These are phyloP conservation scores for Athalia cordata DNA, from an alignment of 2,888 invertebrate species.

Conservation along the genomic window DNA sequence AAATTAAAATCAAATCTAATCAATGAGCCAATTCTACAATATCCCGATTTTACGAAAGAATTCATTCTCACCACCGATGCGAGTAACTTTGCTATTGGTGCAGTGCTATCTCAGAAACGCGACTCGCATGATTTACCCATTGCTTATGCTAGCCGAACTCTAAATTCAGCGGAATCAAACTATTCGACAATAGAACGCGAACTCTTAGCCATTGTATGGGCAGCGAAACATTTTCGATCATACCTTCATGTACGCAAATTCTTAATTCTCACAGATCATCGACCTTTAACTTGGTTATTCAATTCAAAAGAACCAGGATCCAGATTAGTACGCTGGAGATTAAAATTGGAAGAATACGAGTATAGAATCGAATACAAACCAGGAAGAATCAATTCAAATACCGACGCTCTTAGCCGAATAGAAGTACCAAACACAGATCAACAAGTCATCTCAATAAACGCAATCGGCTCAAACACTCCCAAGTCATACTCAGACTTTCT, in stretches of 20 bases:
- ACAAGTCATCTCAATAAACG: no score
- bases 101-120: slow-evolving; percentile 61
- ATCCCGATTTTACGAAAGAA: slow-evolving; percentile 59
- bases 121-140: slow-evolving; percentile 59
- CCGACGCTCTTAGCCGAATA: slow-evolving; percentile 56
- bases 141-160: slow-evolving; percentile 64
- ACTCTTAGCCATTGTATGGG: slow-evolving; percentile 66
- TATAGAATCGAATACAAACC: slow-evolving; percentile 62
- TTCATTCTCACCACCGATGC: slow-evolving; percentile 67
- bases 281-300: slow-evolving; percentile 64
- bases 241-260: slow-evolving; percentile 68
- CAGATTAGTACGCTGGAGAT: slow-evolving; percentile 60
- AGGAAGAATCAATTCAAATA: slow-evolving; percentile 60
- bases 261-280: slow-evolving; percentile 65
- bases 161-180: slow-evolving; percentile 64
- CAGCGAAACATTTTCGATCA: slow-evolving; percentile 64
- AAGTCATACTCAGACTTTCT: slow-evolving; percentile 27
- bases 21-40: slow-evolving; percentile 50
- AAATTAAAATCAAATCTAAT: slow-evolving; percentile 21
- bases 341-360: slow-evolving; percentile 63
- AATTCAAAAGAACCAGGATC: slow-evolving; percentile 61
- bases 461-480: no score
- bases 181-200: slow-evolving; percentile 68
- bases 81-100: slow-evolving; percentile 59
- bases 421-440: no score